These are phyloP conservation scores for Egretta garzetta DNA, from an alignment of 2,113 vertebrate species.

Conservation along the genomic window DNA sequence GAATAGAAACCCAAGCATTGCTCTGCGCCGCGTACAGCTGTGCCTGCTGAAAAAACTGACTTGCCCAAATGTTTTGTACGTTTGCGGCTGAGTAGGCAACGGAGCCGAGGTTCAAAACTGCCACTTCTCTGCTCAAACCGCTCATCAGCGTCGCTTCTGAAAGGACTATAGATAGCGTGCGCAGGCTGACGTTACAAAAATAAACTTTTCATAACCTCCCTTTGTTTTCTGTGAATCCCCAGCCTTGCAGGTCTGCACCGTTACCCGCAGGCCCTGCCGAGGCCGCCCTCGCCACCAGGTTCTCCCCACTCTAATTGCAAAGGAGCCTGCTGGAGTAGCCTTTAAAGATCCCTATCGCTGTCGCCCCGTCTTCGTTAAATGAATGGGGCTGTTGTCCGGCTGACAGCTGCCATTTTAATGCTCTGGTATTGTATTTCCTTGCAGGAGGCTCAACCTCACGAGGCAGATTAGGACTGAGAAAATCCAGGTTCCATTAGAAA, in stretches of 20 bases:
- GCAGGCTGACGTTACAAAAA: neutral
- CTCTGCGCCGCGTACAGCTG: neutral
- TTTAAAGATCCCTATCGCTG: neutral
- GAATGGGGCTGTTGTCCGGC: neutral
- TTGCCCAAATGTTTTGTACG: neutral
- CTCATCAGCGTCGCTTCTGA: neutral
- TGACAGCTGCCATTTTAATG: slow-evolving; percentile 2
- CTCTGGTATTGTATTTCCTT: neutral
- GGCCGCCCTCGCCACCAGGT: neutral
- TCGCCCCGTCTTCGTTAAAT: accelerated
- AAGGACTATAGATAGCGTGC: neutral
- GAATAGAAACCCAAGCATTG: neutral
- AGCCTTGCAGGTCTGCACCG: neutral
- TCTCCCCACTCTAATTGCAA: neutral
- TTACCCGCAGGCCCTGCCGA: neutral
- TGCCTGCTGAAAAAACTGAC: neutral
- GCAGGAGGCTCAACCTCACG: neutral
- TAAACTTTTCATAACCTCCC: neutral
- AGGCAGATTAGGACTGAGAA: slow-evolving; percentile 10
- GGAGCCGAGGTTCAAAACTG: neutral
- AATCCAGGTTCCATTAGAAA: slow-evolving; percentile 35
- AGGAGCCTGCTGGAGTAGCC: neutral
- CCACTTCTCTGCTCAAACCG: neutral
- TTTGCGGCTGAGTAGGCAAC: neutral
- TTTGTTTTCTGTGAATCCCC: neutral